These are phyloP conservation scores for Mythimna loreyi DNA, from an alignment of 2,888 invertebrate genomes.

Conservation along the genomic window DNA sequence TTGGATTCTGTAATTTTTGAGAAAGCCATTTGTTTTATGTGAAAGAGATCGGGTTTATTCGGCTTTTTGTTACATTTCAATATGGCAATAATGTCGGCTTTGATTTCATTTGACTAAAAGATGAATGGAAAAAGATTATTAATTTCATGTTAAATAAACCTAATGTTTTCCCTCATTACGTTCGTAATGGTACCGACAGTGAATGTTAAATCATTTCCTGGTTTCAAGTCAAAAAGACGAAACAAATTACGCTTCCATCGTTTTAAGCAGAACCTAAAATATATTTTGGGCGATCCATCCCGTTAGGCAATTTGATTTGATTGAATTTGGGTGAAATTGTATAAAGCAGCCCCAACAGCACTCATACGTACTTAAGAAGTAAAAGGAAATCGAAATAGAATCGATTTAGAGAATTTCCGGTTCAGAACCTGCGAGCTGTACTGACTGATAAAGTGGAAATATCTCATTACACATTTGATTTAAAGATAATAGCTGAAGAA, in stretches of 20 bases:
- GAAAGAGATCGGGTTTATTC: slow-evolving; percentile 1
- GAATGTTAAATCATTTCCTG: slow-evolving; percentile 3
- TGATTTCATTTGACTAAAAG: slow-evolving; percentile 8
- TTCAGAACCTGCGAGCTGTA: neutral
- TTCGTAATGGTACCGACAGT: neutral
- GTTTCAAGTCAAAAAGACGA: slow-evolving; percentile 4
- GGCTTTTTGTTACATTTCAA: slow-evolving; percentile 17
- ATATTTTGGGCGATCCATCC: slow-evolving; percentile 26
- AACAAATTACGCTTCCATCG: slow-evolving; percentile 7
- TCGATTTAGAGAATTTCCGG: slow-evolving; percentile 10
- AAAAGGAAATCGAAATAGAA: slow-evolving; percentile 19
- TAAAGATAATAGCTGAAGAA: neutral
- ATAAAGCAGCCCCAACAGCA: slow-evolving; percentile 4
- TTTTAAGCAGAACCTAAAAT: slow-evolving; percentile 17
- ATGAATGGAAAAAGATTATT: slow-evolving; percentile 1
- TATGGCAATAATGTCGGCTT: neutral
- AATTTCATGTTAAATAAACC: slow-evolving; percentile 7
- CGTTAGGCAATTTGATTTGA: slow-evolving; percentile 35
- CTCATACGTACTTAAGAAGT: slow-evolving; percentile 4
- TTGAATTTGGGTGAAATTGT: slow-evolving; percentile 42
- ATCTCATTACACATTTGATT: neutral
- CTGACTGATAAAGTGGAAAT: neutral
- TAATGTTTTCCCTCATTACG: neutral
- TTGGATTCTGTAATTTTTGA: slow-evolving; percentile 19
- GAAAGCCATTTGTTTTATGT: slow-evolving; percentile 15